Evolutionary conservation across 2,888 invertebrate genomes (phyloP).

Genomic region (Drosophila affinis): DNA sequence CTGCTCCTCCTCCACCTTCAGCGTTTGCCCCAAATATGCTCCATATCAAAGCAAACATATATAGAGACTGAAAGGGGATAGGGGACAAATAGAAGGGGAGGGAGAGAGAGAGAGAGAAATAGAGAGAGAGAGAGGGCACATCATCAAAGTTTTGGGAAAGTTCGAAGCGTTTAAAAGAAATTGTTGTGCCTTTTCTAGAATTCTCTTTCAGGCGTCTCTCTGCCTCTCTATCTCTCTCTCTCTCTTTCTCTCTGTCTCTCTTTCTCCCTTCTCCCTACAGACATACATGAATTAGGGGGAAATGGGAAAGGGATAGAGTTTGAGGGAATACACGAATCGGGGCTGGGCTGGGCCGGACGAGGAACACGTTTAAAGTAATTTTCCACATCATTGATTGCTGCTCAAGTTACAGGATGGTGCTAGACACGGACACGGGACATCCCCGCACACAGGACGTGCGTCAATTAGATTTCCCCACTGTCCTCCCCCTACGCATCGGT

Average conservation of each 20-base stretch:
- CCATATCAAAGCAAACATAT: conserved; percentile 28
- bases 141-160: conserved; percentile 22
- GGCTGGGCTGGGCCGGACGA: neutral
- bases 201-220: neutral
- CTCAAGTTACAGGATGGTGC: conserved; percentile 50
- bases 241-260: neutral
- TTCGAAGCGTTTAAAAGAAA: conserved; percentile 38
- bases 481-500: neutral
- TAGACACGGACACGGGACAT: conserved; percentile 9
- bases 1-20: neutral
- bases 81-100: neutral
- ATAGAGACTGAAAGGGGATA: neutral
- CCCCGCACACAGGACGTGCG: conserved; percentile 52
- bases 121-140: conserved; percentile 3
- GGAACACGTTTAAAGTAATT: conserved; percentile 66
- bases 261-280: neutral
- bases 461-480: conserved; percentile 52
- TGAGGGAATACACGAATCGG: neutral
- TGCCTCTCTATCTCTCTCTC: conserved; percentile 2
- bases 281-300: conserved; percentile 8
- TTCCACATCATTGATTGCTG: conserved; percentile 73
- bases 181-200: conserved; percentile 7
- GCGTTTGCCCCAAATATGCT: conserved; percentile 16
- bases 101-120: neutral
- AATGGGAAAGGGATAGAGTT: neutral